These are phyloP conservation scores for Antheraea yamamai DNA, from an alignment of 2,888 invertebrate genomes.

Conservation along the genomic window DNA sequence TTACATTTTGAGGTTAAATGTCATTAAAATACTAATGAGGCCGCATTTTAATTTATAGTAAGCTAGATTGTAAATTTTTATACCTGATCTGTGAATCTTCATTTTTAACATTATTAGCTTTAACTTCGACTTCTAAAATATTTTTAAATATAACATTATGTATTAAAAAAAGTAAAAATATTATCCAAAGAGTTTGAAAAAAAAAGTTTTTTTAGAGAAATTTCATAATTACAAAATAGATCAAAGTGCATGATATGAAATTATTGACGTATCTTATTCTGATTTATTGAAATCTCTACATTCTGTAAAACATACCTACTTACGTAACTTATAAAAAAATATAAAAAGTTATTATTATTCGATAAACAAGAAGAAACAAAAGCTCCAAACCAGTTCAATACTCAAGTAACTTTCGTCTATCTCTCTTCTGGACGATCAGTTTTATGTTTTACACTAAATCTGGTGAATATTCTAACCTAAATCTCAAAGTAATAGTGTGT, in stretches of 20 bases:
- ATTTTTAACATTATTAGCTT: neutral
- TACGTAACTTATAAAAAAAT: neutral
- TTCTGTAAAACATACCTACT: too few species aligned
- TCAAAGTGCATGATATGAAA: neutral
- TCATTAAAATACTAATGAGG: neutral
- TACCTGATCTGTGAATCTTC: neutral
- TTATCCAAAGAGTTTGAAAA: neutral
- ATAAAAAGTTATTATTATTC: neutral
- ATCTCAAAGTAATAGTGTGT: slow-evolving; percentile 23
- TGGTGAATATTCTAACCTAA: slow-evolving; percentile 21
- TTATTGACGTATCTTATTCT: too few species aligned
- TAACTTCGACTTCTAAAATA: neutral
- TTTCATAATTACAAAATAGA: neutral
- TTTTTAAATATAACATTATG: neutral
- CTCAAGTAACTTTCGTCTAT: slow-evolving; percentile 3
- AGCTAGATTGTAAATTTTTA: too few species aligned
- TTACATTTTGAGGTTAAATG: neutral
- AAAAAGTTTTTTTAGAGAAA: neutral
- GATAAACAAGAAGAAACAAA: neutral
- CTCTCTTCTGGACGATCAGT: slow-evolving; percentile 5
- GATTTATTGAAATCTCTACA: too few species aligned
- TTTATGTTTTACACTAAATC: slow-evolving; percentile 16
- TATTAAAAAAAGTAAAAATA: neutral
- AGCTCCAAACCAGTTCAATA: neutral
- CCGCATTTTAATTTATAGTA: neutral